Conservation (phyloP, 2,113 vertebrate species). For the Nesoenas mayeri region DNA sequence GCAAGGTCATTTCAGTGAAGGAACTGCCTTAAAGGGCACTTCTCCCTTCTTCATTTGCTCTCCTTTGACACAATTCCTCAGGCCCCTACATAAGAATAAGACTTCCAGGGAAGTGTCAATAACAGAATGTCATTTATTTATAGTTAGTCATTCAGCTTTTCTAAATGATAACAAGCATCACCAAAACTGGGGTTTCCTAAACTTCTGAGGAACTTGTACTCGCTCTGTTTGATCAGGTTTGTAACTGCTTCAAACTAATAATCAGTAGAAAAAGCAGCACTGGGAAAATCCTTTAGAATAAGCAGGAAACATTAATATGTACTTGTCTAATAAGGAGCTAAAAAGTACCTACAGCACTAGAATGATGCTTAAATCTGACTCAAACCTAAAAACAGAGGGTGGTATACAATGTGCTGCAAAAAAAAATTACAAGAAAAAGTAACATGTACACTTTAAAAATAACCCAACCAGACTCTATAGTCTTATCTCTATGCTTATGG, state of each 20-base stretch:
- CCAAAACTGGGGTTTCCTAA: neutral
- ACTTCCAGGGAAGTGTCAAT: neutral
- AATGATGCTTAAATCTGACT: neutral
- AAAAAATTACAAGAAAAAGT: neutral
- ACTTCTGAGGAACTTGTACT: neutral
- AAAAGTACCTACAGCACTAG: neutral
- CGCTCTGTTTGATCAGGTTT: neutral
- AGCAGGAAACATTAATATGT: neutral
- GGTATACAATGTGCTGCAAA: neutral
- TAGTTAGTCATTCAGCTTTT: neutral
- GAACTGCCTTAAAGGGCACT: neutral
- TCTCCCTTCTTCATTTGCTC: neutral
- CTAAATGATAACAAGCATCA: neutral
- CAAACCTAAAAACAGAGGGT: neutral
- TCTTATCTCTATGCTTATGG: neutral
- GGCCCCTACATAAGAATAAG: neutral
- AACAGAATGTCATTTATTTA: neutral
- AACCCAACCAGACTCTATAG: neutral
- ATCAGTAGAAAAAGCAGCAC: neutral
- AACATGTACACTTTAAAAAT: neutral
- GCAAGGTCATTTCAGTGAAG: neutral
- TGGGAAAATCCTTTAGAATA: neutral
- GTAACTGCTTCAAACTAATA: neutral
- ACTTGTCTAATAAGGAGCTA: neutral
- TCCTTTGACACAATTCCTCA: neutral